Evolutionary conservation across 2,888 invertebrate species (phyloP).

Genomic region (Cryptophagus acutangulus): DNA sequence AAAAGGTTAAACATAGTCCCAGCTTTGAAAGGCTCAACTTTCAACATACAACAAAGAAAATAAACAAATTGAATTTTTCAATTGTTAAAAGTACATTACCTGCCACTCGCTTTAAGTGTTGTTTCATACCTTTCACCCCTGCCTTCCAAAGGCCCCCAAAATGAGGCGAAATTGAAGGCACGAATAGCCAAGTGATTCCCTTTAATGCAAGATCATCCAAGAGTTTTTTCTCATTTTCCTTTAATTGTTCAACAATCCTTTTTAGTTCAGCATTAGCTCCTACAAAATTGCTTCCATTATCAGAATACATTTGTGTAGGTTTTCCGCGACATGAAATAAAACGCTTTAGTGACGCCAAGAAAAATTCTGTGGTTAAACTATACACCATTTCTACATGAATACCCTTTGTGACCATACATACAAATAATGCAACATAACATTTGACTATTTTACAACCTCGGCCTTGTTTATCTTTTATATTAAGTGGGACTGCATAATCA

Average conservation of each 20-base stretch:
- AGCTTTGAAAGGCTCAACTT: no score
- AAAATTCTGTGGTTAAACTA: background rate
- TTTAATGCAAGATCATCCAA: background rate
- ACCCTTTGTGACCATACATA: background rate
- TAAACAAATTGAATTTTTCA: no score
- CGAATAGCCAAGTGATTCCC: background rate
- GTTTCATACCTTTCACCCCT: background rate
- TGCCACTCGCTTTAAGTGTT: background rate
- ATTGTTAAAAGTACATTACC: background rate
- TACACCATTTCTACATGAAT: background rate
- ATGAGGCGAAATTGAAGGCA: background rate
- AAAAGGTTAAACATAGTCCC: no score
- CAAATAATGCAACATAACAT: background rate
- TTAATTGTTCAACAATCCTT: background rate
- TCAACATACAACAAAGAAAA: no score
- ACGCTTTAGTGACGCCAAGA: background rate
- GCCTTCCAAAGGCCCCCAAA: slow-evolving; percentile 3
- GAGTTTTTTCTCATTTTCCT: no score
- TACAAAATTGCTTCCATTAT: slow-evolving; percentile 5
- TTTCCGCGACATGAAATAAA: slow-evolving; percentile 1
- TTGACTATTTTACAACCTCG: background rate
- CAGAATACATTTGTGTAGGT: background rate
- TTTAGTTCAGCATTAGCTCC: background rate
- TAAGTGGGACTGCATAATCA: background rate
- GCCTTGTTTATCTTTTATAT: background rate